Conservation (phyloP, 2,113 vertebrate genomes). For the Struthidea cinerea region DNA sequence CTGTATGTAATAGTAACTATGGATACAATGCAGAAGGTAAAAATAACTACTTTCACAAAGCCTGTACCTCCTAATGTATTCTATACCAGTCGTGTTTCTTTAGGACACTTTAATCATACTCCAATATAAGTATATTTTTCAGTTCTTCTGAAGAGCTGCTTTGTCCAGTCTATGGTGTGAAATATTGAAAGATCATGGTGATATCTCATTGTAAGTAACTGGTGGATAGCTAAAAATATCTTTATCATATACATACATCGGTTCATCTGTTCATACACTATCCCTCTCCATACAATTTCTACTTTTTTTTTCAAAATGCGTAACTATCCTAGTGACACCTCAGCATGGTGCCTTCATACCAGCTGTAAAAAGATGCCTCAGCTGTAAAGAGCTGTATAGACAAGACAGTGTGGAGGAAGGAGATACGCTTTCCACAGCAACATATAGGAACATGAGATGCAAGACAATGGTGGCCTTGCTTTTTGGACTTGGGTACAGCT, state of each 20-base stretch:
- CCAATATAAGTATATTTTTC: background rate
- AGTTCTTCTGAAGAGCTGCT: background rate
- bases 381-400: background rate
- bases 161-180: background rate
- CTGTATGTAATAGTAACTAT: background rate
- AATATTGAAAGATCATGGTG: background rate
- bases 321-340: background rate
- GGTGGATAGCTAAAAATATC: background rate
- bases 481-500: background rate
- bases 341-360: background rate
- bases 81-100: background rate
- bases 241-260: background rate
- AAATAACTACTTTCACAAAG: background rate
- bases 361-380: background rate
- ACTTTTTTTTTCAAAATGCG: background rate
- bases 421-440: background rate
- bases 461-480: background rate
- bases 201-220: background rate
- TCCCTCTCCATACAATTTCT: background rate
- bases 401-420: background rate
- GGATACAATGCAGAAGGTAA: background rate
- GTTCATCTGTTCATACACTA: background rate
- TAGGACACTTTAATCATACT: background rate
- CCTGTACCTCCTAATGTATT: background rate
- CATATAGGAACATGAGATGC: background rate